phyloP scores from a whole-genome alignment of 2,113 vertebrate genomes.

The Brachionichthys hirsutus region DNA sequence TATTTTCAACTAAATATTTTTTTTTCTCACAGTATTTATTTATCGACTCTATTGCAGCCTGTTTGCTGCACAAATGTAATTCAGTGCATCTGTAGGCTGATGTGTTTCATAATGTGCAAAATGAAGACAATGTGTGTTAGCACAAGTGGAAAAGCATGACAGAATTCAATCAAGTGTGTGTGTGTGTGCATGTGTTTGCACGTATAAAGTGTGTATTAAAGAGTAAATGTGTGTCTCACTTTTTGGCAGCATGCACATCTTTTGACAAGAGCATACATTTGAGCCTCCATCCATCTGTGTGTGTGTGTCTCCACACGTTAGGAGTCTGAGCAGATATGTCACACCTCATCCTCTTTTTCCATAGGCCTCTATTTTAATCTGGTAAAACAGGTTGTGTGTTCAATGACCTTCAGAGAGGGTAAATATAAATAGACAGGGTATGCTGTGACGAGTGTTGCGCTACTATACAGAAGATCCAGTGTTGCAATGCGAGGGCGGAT shows the following conservation, averaged over 20 bases:
- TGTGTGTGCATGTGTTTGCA: background rate
- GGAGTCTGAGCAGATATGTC: conserved; percentile 49
- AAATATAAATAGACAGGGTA: conserved; percentile 66
- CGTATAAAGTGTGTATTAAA: background rate
- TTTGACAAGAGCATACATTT: background rate
- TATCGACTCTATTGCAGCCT: conserved; percentile 12
- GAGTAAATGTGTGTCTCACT: background rate
- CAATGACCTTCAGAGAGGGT: conserved; percentile 68
- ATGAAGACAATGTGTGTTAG: background rate
- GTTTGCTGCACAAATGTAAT: conserved; percentile 6
- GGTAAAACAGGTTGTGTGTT: conserved; percentile 56
- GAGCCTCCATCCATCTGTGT: background rate
- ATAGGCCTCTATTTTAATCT: conserved; percentile 59
- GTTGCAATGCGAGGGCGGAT: conserved; percentile 43
- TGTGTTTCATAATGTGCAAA: background rate
- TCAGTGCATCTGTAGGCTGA: background rate
- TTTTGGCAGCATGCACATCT: background rate
- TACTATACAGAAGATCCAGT: conserved; percentile 48
- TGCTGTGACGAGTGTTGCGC: conserved; percentile 52
- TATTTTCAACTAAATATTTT: background rate
- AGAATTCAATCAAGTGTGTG: background rate
- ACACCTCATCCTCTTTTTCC: conserved; percentile 49
- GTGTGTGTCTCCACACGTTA: conserved; percentile 24
- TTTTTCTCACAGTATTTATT: conserved; percentile 1
- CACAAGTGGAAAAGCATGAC: background rate